Evolutionary conservation across 2,113 vertebrate genomes (phyloP), one percentile per base, ranked within the genome.

Genomic region (Indri indri): DNA sequence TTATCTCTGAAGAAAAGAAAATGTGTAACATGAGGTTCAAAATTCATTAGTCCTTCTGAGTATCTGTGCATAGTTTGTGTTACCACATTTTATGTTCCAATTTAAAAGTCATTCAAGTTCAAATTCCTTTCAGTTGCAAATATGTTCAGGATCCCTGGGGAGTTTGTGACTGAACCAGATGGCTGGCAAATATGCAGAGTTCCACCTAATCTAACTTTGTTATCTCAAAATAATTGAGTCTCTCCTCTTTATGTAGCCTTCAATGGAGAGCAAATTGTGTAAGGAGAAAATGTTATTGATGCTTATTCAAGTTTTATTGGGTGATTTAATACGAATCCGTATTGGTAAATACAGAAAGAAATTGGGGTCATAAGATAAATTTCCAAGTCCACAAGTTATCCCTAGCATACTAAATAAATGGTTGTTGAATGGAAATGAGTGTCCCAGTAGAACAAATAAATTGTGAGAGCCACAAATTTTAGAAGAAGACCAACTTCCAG

Each of bases 61-160:
- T 73, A 52, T 83, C 79, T 81, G 32, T 65, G 23, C 52, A 52
- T n/a, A 87, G 86, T 74, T 83, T 88, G 57, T 22, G n/a, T 80
- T 84, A 85, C 37, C 50, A 96, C 91, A 81, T 96, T 97, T 95
- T 93, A 85, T 23, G 23, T 93, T 74, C 91, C 89, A 88, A 96
- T 97, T 94, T 97, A 97, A 97, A 97, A 98, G 96, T 97, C 96
- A 76, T 95, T 97, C 96, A 97, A 97, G 96, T 98, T 97, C 97
- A 97, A 81, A 95, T 66, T 96, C 57, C 94, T 96, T 92, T 98
- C 92, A 80, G 73, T 95, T 92, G 80, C 87, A 97, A 97, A 96
- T 97, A 73, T 96, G 82, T 88, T 90, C 88, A 94, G 74, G 79
- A 94, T 90, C 93, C 96, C 95, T 77, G 63, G 83, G 83, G 97